A percentile compares a stretch with the other conserved stretches of the same genome.
Evolutionary conservation across 2,888 invertebrate genomes (phyloP).

Genomic region (Dichetophora obliterata): DNA sequence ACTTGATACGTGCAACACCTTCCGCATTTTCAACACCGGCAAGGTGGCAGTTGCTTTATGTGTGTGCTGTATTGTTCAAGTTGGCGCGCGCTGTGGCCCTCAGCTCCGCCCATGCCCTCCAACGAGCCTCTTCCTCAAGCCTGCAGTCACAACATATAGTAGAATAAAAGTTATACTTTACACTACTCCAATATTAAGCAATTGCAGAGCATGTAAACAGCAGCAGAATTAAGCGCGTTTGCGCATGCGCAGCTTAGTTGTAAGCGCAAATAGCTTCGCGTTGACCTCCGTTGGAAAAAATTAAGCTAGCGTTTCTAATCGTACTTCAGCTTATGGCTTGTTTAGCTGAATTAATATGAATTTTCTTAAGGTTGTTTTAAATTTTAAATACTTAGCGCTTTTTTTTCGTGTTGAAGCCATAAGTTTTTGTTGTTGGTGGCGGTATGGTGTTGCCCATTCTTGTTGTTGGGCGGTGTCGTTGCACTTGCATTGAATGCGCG

Average conservation of each 20-base stretch:
- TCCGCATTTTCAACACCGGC: conserved; percentile 18
- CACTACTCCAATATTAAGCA: no score
- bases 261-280: background rate
- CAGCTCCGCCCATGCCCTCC: background rate
- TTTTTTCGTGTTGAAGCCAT: conserved; percentile 10
- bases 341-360: background rate
- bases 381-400: conserved; percentile 7
- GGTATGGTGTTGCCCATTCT: background rate
- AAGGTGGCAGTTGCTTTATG: background rate
- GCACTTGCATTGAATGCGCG: conserved; percentile 29
- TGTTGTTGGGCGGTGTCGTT: conserved; percentile 32
- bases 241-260: background rate
- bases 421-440: conserved; percentile 1
- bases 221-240: background rate
- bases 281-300: conserved; percentile 4
- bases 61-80: no score
- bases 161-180: no score
- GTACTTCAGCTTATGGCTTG: background rate
- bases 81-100: background rate
- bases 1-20: background rate
- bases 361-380: background rate
- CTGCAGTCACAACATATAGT: no score
- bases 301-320: background rate
- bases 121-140: background rate
- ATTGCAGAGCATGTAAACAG: no score